phyloP scores from a whole-genome alignment of 2,888 invertebrate genomes.

The Drosophila pseudotalamancana region DNA sequence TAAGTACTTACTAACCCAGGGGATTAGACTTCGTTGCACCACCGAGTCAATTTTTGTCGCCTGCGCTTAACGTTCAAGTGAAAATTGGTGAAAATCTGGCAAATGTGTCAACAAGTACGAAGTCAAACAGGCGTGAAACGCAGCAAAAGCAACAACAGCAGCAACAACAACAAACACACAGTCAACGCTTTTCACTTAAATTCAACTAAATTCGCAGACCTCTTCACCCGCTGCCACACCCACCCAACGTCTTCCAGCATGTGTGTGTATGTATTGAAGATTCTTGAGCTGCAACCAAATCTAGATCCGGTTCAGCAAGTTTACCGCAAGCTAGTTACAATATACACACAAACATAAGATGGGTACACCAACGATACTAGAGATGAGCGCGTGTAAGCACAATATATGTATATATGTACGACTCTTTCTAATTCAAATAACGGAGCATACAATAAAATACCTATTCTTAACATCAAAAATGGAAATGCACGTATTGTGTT shows the following conservation, averaged over 20 bases:
- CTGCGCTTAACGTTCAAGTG: conserved; percentile 61
- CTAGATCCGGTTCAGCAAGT: conserved; percentile 79
- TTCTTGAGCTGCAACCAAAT: conserved; percentile 76
- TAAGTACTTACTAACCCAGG: conserved; percentile 29
- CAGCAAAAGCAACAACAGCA: conserved; percentile 26
- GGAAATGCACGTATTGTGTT: no score
- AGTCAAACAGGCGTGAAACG: conserved; percentile 44
- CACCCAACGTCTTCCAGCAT: conserved; percentile 11
- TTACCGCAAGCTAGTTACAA: conserved; percentile 76
- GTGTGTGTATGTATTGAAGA: conserved; percentile 51
- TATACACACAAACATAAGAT: conserved; percentile 40
- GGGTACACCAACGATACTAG: conserved; percentile 41
- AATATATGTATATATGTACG: conserved; percentile 2
- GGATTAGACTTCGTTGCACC: conserved; percentile 8
- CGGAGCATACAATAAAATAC: no score
- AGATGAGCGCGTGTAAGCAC: conserved; percentile 33
- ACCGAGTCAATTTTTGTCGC: conserved; percentile 41
- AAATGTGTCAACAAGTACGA: conserved; percentile 75
- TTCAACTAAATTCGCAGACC: conserved; percentile 56
- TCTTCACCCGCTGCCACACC: conserved; percentile 15
- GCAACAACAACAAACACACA: conserved; percentile 25
- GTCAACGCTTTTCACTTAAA: conserved; percentile 69
- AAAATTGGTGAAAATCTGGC: conserved; percentile 75
- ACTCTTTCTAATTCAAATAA: no score
- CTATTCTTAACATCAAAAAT: no score